Conservation (phyloP, 2,113 vertebrate genomes). For the Semnornis frantzii region DNA sequence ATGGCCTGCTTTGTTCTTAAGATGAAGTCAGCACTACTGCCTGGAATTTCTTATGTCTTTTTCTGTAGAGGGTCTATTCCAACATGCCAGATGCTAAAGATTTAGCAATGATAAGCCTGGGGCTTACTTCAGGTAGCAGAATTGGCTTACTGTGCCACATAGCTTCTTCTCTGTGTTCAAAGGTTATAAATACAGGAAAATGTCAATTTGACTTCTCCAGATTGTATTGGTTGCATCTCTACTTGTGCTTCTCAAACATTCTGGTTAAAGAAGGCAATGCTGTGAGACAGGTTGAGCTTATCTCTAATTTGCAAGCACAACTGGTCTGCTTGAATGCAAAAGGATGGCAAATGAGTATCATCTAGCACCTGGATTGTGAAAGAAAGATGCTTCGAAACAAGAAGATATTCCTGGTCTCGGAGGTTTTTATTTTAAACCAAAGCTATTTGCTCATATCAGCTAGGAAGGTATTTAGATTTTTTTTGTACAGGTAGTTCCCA, state of each 20-base stretch:
- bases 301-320: background rate
- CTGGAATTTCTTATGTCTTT: background rate
- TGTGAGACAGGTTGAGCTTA: background rate
- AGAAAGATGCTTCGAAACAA: background rate
- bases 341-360: background rate
- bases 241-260: background rate
- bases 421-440: background rate
- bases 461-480: fast-evolving
- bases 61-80: background rate
- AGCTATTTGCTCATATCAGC: background rate
- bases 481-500: background rate
- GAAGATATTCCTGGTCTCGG: background rate
- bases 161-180: background rate
- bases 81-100: background rate
- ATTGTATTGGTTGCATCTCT: background rate
- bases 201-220: background rate
- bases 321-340: background rate
- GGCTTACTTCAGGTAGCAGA: background rate
- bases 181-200: background rate
- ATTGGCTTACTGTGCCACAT: background rate
- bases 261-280: background rate
- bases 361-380: background rate
- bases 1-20: background rate
- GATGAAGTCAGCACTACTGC: background rate
- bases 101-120: background rate